Percentiles rank a stretch among this genome's conserved stretches.
These are phyloP conservation scores for Corapipo altera DNA, from an alignment of 2,113 vertebrate genomes.

Conservation along the genomic window DNA sequence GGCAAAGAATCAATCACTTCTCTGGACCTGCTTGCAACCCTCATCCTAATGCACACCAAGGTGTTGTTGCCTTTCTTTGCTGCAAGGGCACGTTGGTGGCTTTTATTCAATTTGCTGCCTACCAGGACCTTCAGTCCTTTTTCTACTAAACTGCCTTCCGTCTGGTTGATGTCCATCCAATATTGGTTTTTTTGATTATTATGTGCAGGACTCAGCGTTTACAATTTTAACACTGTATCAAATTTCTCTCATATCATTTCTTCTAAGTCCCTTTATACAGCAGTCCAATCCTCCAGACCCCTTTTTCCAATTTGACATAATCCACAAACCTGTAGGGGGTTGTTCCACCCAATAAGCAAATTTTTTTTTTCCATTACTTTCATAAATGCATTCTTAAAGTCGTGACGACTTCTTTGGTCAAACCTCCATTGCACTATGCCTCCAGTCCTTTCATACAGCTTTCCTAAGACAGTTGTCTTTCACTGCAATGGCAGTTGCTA, in stretches of 20 bases:
- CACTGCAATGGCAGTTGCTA: background rate
- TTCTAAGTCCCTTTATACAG: background rate
- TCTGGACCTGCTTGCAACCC: background rate
- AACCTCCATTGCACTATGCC: accelerated
- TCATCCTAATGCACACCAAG: background rate
- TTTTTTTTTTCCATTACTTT: background rate
- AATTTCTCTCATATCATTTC: background rate
- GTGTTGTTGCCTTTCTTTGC: background rate
- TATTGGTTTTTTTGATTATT: background rate
- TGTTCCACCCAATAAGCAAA: accelerated
- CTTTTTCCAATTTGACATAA: background rate
- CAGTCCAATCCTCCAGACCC: background rate
- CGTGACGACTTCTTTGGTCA: background rate
- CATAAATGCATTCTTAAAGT: background rate
- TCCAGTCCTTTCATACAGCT: background rate
- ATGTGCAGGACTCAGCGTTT: background rate
- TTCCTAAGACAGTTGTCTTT: background rate
- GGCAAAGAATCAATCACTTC: background rate
- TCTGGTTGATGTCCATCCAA: background rate
- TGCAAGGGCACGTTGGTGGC: background rate
- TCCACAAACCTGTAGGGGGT: background rate
- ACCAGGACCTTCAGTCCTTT: background rate
- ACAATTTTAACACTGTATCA: background rate
- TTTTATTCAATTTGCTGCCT: background rate
- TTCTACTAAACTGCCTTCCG: background rate